These are phyloP conservation scores for Chloroceryle aenea DNA, from an alignment of 2,113 vertebrate genomes.

Conservation along the genomic window DNA sequence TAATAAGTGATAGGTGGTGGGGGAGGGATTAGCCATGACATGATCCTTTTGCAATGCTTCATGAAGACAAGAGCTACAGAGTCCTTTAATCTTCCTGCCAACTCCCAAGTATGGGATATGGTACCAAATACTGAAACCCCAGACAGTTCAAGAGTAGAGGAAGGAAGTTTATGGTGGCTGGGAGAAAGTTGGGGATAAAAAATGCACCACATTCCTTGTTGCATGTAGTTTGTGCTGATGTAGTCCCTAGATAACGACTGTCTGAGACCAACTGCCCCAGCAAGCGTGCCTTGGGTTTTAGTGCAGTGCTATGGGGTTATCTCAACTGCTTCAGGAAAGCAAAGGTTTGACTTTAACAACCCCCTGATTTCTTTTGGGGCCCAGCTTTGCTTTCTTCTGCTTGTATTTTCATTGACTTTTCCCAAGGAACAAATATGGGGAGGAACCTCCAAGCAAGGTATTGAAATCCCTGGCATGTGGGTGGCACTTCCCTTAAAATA, in stretches of 20 bases:
- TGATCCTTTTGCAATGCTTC: neutral
- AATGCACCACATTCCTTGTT: neutral
- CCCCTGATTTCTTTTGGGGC: neutral
- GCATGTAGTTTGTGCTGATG: neutral
- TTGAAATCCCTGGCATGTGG: accelerated
- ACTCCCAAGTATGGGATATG: accelerated
- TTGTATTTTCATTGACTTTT: neutral
- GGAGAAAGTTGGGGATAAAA: neutral
- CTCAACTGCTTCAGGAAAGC: neutral
- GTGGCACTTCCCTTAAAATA: neutral
- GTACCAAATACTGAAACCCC: neutral
- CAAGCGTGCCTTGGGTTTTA: neutral
- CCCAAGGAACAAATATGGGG: neutral
- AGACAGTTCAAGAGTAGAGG: neutral
- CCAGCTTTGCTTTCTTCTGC: neutral
- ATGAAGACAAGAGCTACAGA: neutral
- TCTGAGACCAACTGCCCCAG: neutral
- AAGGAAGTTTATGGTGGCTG: neutral
- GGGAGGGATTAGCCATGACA: neutral
- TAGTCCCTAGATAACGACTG: neutral
- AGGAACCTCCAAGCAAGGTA: neutral
- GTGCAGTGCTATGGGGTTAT: neutral
- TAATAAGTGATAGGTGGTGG: neutral
- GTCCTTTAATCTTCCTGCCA: neutral
- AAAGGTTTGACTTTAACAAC: neutral